These are phyloP conservation scores for Dicranocentrus wangi DNA, from an alignment of 2,888 invertebrate species.

Conservation along the genomic window DNA sequence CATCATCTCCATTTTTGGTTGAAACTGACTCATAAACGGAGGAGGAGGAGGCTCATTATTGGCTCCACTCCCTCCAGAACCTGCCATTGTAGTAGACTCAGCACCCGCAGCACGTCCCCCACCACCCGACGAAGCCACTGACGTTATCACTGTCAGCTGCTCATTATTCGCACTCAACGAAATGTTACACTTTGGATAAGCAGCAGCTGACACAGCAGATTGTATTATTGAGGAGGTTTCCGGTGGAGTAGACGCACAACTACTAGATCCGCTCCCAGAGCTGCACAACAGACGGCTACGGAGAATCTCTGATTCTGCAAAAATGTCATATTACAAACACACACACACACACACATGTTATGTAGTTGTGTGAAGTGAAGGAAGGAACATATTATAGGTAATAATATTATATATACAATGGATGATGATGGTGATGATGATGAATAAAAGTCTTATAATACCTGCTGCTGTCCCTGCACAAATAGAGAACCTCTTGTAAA, in stretches of 20 bases:
- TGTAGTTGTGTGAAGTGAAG: no score
- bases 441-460: no score
- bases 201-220: not conserved
- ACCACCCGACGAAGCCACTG: conserved; percentile 20
- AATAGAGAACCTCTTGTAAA: no score
- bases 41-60: no score
- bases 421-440: no score
- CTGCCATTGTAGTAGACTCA: no score
- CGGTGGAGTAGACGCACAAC: not conserved
- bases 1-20: not conserved
- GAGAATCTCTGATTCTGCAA: conserved; percentile 45
- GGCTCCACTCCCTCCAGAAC: no score
- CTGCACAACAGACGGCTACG: conserved; percentile 41
- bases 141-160: conserved; percentile 43
- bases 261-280: conserved; percentile 26
- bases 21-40: not conserved
- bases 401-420: not conserved
- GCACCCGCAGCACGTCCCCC: conserved; percentile 6
- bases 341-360: not conserved
- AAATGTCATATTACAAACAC: not conserved
- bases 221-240: not conserved
- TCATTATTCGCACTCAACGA: conserved; percentile 38
- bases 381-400: no score
- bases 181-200: conserved; percentile 54
- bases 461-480: no score